Evolutionary conservation across 2,113 vertebrate genomes (phyloP), one percentile per base, ranked within the genome.

Genomic region (Eleginops maclovinus): DNA sequence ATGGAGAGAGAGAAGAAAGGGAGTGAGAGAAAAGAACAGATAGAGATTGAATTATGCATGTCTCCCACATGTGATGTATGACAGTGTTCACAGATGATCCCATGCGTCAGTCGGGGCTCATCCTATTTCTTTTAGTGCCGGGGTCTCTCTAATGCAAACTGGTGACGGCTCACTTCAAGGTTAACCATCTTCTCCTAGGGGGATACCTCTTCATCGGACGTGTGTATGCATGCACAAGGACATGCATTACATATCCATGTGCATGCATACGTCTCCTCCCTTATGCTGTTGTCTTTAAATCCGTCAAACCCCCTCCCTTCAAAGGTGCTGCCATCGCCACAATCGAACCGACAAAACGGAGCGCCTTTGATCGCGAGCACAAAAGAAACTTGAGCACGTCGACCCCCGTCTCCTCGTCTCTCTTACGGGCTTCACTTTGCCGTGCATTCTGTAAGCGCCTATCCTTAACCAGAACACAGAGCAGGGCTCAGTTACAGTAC

Each of bases 91-190:
- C 53, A 69, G 63, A 87, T 67, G 71, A 85, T 75, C 62, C 72
- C 71, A 80, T 80, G 77, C 76, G 88, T 89, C 82, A 89, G 77
- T 46, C 16, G 5, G 64, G 49, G 62, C 72, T 79, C 74, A 67
- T 84, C 84, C 58, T 67, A 85, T 88, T 87, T 83, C 71, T 82
- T 86, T 80, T 53, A 83, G 78, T 72, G 71, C 77, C 77, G 53
- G 50, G 63, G 21, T 79, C 69, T 79, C 69, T 81, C 67, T 83
- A 59, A 85, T 86, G 75, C 70, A 83, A 87, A 88, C 63, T 58
- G 72, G 84, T 69, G 81, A 87, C 62, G 31, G 79, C 77, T 31
- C 61, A 77, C 75, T 80, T 88, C 83, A 89, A 89, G 89, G 89
- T 92, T 83, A 92, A 88, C 73, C 72, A 64, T 62, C 1, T 58